phyloP scores from a whole-genome alignment of 23 tunicate genomes.

The Clavelina lepadiformis region DNA sequence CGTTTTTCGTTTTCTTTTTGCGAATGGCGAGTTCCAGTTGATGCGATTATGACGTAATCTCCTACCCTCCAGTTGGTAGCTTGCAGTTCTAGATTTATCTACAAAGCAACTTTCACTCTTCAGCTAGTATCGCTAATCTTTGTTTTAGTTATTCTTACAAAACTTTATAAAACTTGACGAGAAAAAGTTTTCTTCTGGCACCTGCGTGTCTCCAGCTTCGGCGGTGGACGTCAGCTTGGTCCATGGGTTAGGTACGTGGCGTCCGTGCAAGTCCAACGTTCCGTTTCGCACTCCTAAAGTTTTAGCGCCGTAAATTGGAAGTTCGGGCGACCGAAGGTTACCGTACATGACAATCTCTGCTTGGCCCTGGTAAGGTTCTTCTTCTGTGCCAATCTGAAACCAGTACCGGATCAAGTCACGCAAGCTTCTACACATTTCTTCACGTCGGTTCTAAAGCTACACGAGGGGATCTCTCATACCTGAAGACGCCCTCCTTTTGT shows the following conservation, averaged over 20 bases:
- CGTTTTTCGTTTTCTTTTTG: slow-evolving; percentile 22
- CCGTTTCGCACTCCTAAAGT: slow-evolving; percentile 84
- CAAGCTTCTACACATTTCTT: too few species aligned
- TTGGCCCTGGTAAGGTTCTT: slow-evolving; percentile 43
- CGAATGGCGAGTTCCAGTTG: slow-evolving; percentile 55
- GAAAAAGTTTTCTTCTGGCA: too few species aligned
- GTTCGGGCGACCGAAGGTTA: slow-evolving; percentile 55
- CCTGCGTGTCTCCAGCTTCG: slow-evolving; percentile 61
- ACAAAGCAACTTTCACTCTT: too few species aligned
- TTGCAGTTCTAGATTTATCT: slow-evolving; percentile 31
- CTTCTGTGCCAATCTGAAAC: slow-evolving; percentile 96
- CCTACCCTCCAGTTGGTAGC: slow-evolving; percentile 82
- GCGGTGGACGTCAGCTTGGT: slow-evolving; percentile 47
- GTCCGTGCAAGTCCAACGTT: slow-evolving; percentile 81
- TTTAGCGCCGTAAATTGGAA: slow-evolving; percentile 96
- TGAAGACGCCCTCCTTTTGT: slow-evolving; percentile 64
- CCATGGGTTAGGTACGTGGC: slow-evolving; percentile 58
- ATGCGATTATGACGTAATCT: slow-evolving; percentile 80
- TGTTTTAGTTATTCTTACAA: too few species aligned
- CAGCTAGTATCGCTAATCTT: too few species aligned
- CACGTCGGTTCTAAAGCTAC: too few species aligned
- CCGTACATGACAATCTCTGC: slow-evolving; percentile 79
- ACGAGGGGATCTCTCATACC: too few species aligned
- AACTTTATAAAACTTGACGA: too few species aligned
- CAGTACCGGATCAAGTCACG: too few species aligned